Base-by-base conservation (phyloP, 2,888 invertebrate genomes). In the Amphipyra berbera region DNA sequence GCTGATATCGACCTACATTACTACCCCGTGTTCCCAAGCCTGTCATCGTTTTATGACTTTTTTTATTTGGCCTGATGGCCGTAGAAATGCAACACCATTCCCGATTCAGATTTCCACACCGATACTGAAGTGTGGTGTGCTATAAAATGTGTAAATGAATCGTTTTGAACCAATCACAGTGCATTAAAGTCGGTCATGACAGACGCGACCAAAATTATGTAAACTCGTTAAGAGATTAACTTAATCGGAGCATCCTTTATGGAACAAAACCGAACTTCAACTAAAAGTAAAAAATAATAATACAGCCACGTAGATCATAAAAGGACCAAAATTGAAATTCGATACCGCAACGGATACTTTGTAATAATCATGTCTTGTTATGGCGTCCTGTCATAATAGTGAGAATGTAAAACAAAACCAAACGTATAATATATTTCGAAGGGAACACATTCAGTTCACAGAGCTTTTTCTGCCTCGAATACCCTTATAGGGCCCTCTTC, bases 21-120 rank as follows among this genome's bases (percentile, higher is more conserved):
- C 90, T 77, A 85, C 84, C 88, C 90, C 81, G 86, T 90, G 88
- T 94, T 94, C 94, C 92, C 94, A 93, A 91, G 92, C 92, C 82
- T 89, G 93, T 90, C 91, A 90, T 90, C 87, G 85, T 87, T 94
- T 94, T 94, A 94, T 91, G 89, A 90, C 93, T 91, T 93, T 94
- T n/a, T 94, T 94, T 93, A 94, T 94, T 92, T 87, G 88, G 86
- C 86, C 88, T 89, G 88, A 89, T 91, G 87, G 87, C 85, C 78
- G 82, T 84, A 90, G 92, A 93, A 92, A 94, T 90, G 92, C 91
- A 92, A 92, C 85, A 92, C 90, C 90, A 89, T 87, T 88, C 89
- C 88, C 85, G 85, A 89, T 88, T 88, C 89, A 82, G 88, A 90
- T 92, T 90, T 91, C 90, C 82, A 86, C 80, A 80, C 74, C 80